Evolutionary conservation across 2,888 invertebrate genomes (phyloP).

Genomic region (Bugulina stolonifera): DNA sequence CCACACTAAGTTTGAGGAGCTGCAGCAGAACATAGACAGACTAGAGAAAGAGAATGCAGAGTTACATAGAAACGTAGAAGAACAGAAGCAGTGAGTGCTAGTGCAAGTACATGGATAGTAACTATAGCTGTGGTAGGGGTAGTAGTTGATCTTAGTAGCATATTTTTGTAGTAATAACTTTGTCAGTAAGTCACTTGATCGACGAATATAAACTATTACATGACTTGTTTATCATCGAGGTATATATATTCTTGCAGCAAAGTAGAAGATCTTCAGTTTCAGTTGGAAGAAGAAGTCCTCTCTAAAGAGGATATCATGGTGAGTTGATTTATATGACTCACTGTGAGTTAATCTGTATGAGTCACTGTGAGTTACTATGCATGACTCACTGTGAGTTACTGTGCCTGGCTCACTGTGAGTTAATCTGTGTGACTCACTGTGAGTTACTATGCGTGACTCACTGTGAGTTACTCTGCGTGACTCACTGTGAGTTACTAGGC

Average conservation of each 20-base stretch:
- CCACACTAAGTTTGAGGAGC: slow-evolving; percentile 48
- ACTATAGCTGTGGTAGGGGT: too few species aligned
- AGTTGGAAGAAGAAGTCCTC: slow-evolving; percentile 84
- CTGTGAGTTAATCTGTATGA: neutral
- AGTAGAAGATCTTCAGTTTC: slow-evolving; percentile 81
- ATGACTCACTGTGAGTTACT: neutral
- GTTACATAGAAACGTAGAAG: slow-evolving; percentile 47
- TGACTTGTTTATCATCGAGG: too few species aligned
- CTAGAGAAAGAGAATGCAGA: slow-evolving; percentile 47
- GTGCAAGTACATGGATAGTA: neutral
- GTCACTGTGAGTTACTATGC: neutral
- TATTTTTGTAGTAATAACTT: too few species aligned
- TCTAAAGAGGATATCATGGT: slow-evolving; percentile 83
- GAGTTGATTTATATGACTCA: slow-evolving; percentile 33
- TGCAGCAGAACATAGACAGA: slow-evolving; percentile 46
- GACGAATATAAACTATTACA: too few species aligned
- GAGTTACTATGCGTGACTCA: neutral
- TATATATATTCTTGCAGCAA: too few species aligned
- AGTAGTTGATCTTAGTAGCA: too few species aligned
- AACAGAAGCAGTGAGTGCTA: slow-evolving; percentile 48
- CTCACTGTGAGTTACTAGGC: neutral
- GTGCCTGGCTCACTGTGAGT: neutral
- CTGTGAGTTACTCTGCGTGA: neutral
- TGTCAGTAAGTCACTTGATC: too few species aligned
- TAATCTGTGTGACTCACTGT: neutral